These are phyloP conservation scores for Lates japonicus DNA, from an alignment of 2,797 vertebrate genomes.

Conservation along the genomic window DNA sequence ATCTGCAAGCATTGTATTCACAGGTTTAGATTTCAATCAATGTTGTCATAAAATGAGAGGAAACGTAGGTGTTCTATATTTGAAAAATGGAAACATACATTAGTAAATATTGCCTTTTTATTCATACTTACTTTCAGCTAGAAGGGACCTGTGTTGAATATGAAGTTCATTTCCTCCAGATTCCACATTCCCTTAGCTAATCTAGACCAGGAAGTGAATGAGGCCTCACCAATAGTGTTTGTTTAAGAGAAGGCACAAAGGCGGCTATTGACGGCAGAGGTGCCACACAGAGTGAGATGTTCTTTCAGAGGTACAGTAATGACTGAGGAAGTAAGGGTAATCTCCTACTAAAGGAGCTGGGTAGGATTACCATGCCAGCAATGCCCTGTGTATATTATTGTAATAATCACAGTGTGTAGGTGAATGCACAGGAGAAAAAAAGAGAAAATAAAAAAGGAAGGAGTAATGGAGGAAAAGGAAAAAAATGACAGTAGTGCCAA, in stretches of 20 bases:
- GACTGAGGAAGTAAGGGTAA: constrained; percentile 61
- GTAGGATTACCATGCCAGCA: constrained; percentile 61
- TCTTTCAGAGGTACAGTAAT: constrained; percentile 65
- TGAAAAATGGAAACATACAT: not conserved
- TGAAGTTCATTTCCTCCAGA: constrained; percentile 67
- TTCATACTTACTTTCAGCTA: not conserved
- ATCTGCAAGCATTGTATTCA: constrained; percentile 27
- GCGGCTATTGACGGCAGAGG: constrained; percentile 72
- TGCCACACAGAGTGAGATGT: constrained; percentile 59
- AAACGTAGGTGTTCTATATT: not conserved
- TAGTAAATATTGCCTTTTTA: not conserved
- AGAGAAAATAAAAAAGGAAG: constrained; percentile 19
- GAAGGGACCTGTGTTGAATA: constrained; percentile 26
- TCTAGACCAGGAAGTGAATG: constrained; percentile 69
- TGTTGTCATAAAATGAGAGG: constrained; percentile 4
- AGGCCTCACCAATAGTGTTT: constrained; percentile 73
- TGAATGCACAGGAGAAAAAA: constrained; percentile 27
- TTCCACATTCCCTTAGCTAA: constrained; percentile 62
- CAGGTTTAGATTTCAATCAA: constrained; percentile 5
- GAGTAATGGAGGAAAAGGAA: constrained; percentile 19
- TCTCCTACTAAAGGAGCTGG: constrained; percentile 42
- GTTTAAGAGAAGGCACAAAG: constrained; percentile 78
- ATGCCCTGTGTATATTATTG: constrained; percentile 59
- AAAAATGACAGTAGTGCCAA: constrained; percentile 48
- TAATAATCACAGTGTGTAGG: constrained; percentile 53